phyloP scores from a whole-genome alignment of 2,797 vertebrate species.

The Glossophaga mutica region DNA sequence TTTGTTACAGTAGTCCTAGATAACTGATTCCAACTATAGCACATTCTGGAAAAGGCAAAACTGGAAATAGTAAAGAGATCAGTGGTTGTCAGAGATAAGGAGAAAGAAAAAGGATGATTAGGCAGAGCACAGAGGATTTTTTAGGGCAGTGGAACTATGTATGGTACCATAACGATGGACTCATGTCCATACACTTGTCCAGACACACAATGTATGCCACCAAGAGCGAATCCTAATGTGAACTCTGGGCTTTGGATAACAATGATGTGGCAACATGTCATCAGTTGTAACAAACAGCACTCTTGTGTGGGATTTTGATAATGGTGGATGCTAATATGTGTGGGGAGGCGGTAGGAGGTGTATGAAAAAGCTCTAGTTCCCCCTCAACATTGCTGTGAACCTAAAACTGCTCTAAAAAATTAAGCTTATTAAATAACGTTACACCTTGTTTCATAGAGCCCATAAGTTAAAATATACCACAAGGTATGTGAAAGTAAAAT shows the following conservation, averaged over 20 bases:
- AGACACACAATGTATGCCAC: not conserved
- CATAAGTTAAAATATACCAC: constrained; percentile 63
- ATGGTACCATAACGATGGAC: not conserved
- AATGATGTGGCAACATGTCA: not conserved
- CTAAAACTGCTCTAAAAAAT: not conserved
- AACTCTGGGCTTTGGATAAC: not conserved
- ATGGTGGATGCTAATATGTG: not conserved
- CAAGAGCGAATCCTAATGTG: not conserved
- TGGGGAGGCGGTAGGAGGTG: not conserved
- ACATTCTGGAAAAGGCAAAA: not conserved
- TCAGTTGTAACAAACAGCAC: not conserved
- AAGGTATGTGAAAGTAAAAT: constrained; percentile 66
- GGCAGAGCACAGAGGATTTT: not conserved
- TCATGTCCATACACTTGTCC: not conserved
- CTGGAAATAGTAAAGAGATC: not conserved
- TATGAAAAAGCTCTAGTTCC: not conserved
- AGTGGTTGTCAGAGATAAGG: not conserved
- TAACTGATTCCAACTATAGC: not conserved
- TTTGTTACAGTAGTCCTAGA: not conserved
- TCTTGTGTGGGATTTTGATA: not conserved
- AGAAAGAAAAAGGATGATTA: not conserved
- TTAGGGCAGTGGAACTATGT: not conserved
- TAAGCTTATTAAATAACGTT: not conserved
- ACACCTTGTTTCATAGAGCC: constrained; percentile 61
- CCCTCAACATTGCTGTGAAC: not conserved